These are phyloP conservation scores for Teinopalpus imperialis DNA, from an alignment of 2,888 invertebrate genomes.

Conservation along the genomic window DNA sequence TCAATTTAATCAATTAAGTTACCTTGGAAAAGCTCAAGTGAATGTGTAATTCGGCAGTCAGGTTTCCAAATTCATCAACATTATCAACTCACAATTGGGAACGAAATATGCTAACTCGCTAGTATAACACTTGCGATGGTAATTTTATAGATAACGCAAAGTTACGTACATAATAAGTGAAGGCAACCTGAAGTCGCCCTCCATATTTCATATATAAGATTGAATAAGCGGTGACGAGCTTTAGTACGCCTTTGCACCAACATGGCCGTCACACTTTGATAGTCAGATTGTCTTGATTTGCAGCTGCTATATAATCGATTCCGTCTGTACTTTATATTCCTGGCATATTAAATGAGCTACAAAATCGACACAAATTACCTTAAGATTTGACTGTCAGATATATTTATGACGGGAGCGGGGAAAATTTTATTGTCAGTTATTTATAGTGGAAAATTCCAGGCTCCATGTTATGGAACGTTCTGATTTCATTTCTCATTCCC, in stretches of 20 bases:
- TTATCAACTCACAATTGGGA: slow-evolving; percentile 19
- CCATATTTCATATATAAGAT: slow-evolving; percentile 50
- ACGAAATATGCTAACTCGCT: slow-evolving; percentile 28
- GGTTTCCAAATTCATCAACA: slow-evolving; percentile 27
- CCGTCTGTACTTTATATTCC: slow-evolving; percentile 75
- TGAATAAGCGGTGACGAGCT: slow-evolving; percentile 43
- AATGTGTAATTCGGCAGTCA: slow-evolving; percentile 1
- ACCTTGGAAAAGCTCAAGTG: slow-evolving; percentile 11
- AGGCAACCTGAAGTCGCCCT: slow-evolving; percentile 40
- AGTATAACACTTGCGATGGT: slow-evolving; percentile 48
- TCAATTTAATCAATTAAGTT: too few species aligned
- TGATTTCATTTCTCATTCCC: slow-evolving; percentile 3
- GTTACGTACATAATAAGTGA: slow-evolving; percentile 59
- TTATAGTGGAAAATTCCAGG: slow-evolving; percentile 59
- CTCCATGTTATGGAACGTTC: slow-evolving; percentile 18
- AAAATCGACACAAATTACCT: slow-evolving; percentile 79
- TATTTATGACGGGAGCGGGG: slow-evolving; percentile 62
- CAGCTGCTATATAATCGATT: slow-evolving; percentile 58
- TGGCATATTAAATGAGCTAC: slow-evolving; percentile 78
- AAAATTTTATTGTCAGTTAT: slow-evolving; percentile 49
- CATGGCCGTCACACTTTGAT: slow-evolving; percentile 51
- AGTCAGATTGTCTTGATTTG: slow-evolving; percentile 64
- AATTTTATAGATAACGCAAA: slow-evolving; percentile 66
- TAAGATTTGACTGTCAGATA: slow-evolving; percentile 78
- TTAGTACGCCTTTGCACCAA: slow-evolving; percentile 33